Evolutionary conservation across 2,888 invertebrate species (phyloP).

Genomic region (Brachypalpus laphriformis): DNA sequence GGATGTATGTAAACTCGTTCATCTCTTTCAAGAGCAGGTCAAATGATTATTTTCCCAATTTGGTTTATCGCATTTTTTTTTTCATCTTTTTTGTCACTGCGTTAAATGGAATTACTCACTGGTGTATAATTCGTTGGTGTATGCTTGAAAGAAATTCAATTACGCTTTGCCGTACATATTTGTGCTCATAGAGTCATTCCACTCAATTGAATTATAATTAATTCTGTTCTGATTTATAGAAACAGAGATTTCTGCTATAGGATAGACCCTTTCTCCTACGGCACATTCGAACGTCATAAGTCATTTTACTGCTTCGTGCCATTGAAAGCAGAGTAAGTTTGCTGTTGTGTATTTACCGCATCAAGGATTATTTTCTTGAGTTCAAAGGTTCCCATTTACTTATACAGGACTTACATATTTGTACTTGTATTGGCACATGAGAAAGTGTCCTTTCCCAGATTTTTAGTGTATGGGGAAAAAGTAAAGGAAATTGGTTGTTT

Average conservation of each 20-base stretch:
- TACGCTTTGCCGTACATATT: slow-evolving; percentile 34
- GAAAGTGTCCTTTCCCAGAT: not conserved
- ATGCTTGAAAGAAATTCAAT: slow-evolving; percentile 63
- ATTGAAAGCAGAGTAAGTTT: slow-evolving; percentile 27
- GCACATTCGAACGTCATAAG: slow-evolving; percentile 40
- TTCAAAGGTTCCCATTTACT: slow-evolving; percentile 25
- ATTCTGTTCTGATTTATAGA: slow-evolving; percentile 64
- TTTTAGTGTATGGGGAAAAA: not conserved
- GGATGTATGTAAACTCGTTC: not conserved
- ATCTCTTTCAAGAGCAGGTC: slow-evolving; percentile 3
- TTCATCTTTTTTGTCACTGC: not conserved
- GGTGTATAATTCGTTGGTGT: slow-evolving; percentile 44
- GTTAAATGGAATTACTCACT: slow-evolving; percentile 23
- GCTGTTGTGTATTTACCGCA: slow-evolving; percentile 32
- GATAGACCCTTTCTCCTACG: slow-evolving; percentile 8
- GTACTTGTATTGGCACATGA: not conserved
- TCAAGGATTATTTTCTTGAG: slow-evolving; percentile 30
- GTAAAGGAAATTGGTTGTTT: not conserved
- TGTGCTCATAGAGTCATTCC: slow-evolving; percentile 48
- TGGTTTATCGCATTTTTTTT: not conserved
- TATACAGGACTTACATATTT: not conserved
- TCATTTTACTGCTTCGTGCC: slow-evolving; percentile 39
- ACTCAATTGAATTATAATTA: slow-evolving; percentile 68
- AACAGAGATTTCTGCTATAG: slow-evolving; percentile 21
- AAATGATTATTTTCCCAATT: slow-evolving; percentile 12